These are phyloP conservation scores for Pangasius larnaudii DNA, from an alignment of 2,797 vertebrate genomes.

Conservation along the genomic window DNA sequence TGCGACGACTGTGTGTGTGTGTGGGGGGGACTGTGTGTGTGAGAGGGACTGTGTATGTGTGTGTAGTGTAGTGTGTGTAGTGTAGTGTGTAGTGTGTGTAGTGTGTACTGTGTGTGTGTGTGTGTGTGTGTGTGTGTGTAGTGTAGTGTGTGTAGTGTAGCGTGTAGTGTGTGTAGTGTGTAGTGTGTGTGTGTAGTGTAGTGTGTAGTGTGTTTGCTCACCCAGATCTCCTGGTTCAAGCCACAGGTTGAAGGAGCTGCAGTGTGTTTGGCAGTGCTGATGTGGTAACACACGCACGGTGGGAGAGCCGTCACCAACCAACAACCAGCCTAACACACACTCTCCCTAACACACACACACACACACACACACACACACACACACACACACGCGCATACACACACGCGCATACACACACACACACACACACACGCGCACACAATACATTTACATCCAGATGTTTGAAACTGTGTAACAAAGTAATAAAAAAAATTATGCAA, in stretches of 20 bases:
- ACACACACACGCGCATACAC: slow-evolving; percentile 60
- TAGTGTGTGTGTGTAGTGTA: not conserved
- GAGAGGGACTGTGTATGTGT: not conserved
- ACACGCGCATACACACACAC: not conserved
- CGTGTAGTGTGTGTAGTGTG: no score
- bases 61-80: no score
- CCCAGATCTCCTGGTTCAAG: slow-evolving; percentile 87
- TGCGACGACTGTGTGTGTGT: no score
- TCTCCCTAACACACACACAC: slow-evolving; percentile 73
- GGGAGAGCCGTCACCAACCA: slow-evolving; percentile 84
- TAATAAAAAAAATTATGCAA: not conserved
- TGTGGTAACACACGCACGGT: slow-evolving; percentile 82
- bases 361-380: slow-evolving; percentile 13
- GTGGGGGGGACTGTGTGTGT: not conserved
- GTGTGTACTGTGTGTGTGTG: not conserved
- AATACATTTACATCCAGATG: not conserved
- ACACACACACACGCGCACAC: not conserved
- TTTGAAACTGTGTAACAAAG: not conserved
- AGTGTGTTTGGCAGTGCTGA: slow-evolving; percentile 83
- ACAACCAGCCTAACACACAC: slow-evolving; percentile 79
- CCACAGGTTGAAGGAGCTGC: slow-evolving; percentile 83
- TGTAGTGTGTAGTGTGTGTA: no score
- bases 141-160: no score
- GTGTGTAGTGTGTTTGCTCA: slow-evolving; percentile 62
- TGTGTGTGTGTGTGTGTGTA: no score